phyloP scores from a whole-genome alignment of 2,888 invertebrate genomes.

The Eupithecia tripunctaria region DNA sequence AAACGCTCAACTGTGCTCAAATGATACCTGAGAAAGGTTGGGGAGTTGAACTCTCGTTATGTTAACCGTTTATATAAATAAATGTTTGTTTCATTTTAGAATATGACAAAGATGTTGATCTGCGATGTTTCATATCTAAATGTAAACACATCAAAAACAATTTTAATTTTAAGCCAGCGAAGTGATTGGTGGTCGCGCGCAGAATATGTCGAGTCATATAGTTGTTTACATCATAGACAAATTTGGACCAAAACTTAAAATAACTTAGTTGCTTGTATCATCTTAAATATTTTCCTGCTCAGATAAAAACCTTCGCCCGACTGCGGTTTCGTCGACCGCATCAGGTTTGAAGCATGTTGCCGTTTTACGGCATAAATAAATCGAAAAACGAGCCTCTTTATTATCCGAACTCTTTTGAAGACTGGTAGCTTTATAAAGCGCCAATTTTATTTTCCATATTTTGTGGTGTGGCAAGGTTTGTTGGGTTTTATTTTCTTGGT shows the following conservation, averaged over 20 bases:
- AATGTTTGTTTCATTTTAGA: slow-evolving; percentile 14
- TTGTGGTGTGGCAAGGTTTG: slow-evolving; percentile 30
- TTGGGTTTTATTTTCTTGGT: slow-evolving; percentile 24
- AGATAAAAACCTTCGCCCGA: not conserved
- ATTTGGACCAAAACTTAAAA: not conserved
- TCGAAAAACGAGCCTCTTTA: slow-evolving; percentile 37
- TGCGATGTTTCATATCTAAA: too few relatives aligned
- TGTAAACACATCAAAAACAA: not conserved
- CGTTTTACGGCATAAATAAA: slow-evolving; percentile 45
- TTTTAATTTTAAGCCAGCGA: too few relatives aligned
- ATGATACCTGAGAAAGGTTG: slow-evolving; percentile 36
- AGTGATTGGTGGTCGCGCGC: not conserved
- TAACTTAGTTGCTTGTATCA: not conserved
- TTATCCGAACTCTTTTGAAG: slow-evolving; percentile 38
- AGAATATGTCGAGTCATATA: not conserved
- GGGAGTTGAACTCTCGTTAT: slow-evolving; percentile 29
- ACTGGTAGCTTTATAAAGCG: slow-evolving; percentile 45
- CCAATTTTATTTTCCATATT: slow-evolving; percentile 41
- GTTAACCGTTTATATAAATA: slow-evolving; percentile 32
- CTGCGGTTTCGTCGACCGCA: slow-evolving; percentile 37
- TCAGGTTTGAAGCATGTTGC: slow-evolving; percentile 49
- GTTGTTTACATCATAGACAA: not conserved
- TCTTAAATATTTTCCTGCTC: not conserved
- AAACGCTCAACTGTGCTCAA: slow-evolving; percentile 50
- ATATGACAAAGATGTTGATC: too few relatives aligned